Conservation (phyloP, 2,113 vertebrate species). For the Progne subis region DNA sequence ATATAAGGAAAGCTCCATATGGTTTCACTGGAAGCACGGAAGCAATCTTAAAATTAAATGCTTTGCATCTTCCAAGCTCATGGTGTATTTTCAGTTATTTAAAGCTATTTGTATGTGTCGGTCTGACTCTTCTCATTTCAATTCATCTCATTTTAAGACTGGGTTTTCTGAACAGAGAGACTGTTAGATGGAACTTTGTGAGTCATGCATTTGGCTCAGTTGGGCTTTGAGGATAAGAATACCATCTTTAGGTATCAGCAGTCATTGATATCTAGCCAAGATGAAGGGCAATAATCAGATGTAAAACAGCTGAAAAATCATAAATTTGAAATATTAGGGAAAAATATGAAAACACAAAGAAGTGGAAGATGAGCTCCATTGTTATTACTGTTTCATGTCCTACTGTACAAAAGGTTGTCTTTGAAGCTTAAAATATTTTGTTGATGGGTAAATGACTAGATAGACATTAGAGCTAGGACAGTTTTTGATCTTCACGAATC, state of each 20-base stretch:
- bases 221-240: background rate
- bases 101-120: background rate
- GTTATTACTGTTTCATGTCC: background rate
- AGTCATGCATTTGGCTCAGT: constrained; percentile 25
- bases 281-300: background rate
- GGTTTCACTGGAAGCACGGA: background rate
- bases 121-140: background rate
- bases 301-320: constrained; percentile 8
- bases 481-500: background rate
- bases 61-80: constrained; percentile 1
- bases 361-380: background rate
- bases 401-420: background rate
- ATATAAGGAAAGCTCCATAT: background rate
- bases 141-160: background rate
- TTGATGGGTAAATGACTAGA: background rate
- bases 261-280: background rate
- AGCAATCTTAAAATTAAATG: background rate
- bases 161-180: background rate
- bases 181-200: background rate
- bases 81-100: background rate
- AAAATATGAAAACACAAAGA: background rate
- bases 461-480: background rate
- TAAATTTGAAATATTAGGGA: background rate
- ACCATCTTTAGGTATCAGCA: constrained; percentile 1
- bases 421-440: background rate